Evolutionary conservation across 2,888 invertebrate genomes (phyloP).

Genomic region (Cerastis rubricosa): DNA sequence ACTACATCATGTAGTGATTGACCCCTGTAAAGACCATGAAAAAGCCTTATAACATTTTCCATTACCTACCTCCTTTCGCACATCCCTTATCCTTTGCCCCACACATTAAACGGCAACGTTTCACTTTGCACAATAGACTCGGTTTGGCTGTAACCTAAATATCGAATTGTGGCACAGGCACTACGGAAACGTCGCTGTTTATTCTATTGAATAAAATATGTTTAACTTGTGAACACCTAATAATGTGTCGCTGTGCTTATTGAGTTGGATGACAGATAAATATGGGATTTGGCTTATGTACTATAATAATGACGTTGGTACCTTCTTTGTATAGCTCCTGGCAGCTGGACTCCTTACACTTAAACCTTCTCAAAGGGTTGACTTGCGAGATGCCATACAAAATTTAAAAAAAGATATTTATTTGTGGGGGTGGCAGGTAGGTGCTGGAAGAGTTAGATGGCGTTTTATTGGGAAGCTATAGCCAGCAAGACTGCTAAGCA

Average conservation of each 20-base stretch:
- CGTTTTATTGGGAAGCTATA: accelerated
- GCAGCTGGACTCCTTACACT: too few species aligned
- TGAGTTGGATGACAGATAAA: not conserved
- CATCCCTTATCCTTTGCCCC: slow-evolving; percentile 70
- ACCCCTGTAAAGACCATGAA: too few species aligned
- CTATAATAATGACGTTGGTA: too few species aligned
- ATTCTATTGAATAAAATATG: slow-evolving; percentile 82
- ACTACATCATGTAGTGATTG: not conserved
- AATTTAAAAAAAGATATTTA: not conserved
- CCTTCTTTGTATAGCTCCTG: not conserved
- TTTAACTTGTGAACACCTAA: slow-evolving; percentile 58
- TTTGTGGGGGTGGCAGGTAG: not conserved
- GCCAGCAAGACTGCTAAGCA: not conserved
- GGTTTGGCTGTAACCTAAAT: slow-evolving; percentile 89
- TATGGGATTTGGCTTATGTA: not conserved
- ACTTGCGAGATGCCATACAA: not conserved
- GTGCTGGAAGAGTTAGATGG: too few species aligned
- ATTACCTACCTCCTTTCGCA: slow-evolving; percentile 31
- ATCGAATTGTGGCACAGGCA: slow-evolving; percentile 84
- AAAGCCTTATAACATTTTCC: not conserved
- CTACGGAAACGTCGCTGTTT: slow-evolving; percentile 80
- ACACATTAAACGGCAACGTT: slow-evolving; percentile 81
- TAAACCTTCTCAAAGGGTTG: too few species aligned
- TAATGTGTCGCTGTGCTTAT: slow-evolving; percentile 32
- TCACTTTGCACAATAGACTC: slow-evolving; percentile 88